These are phyloP conservation scores for Hirtodrosophila alboralis DNA, from an alignment of 2,888 invertebrate genomes.

Conservation along the genomic window DNA sequence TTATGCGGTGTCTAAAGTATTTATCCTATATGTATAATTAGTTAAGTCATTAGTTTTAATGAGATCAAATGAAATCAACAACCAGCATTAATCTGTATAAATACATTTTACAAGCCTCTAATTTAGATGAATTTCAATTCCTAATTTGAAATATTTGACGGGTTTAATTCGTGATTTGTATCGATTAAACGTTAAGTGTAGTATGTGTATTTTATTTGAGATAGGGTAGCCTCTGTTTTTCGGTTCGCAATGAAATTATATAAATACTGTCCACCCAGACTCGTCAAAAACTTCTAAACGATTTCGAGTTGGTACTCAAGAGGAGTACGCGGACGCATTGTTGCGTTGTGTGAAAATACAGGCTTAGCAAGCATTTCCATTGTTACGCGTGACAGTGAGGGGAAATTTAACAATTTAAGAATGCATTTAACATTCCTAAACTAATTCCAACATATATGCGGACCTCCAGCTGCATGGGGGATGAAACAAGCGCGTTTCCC, in stretches of 20 bases:
- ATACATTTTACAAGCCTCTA: no score
- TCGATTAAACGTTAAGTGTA: slow-evolving; percentile 1
- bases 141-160: no score
- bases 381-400: slow-evolving; percentile 62
- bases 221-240: slow-evolving; percentile 24
- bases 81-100: no score
- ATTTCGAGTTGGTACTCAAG: slow-evolving; percentile 57
- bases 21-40: no score
- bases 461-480: slow-evolving; percentile 46
- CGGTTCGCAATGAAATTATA: slow-evolving; percentile 32
- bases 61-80: no score
- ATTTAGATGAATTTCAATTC: no score
- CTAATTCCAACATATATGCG: slow-evolving; percentile 52
- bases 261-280: slow-evolving; percentile 37
- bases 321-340: slow-evolving; percentile 53
- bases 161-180: no score
- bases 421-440: slow-evolving; percentile 57
- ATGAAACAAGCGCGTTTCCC: slow-evolving; percentile 34
- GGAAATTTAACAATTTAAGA: slow-evolving; percentile 65
- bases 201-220: slow-evolving; percentile 14
- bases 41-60: no score
- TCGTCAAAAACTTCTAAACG: slow-evolving; percentile 37
- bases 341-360: slow-evolving; percentile 75
- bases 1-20: no score
- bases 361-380: slow-evolving; percentile 69